Evolutionary conservation across 2,888 invertebrate species (phyloP).

Genomic region (Micropterix aruncella): DNA sequence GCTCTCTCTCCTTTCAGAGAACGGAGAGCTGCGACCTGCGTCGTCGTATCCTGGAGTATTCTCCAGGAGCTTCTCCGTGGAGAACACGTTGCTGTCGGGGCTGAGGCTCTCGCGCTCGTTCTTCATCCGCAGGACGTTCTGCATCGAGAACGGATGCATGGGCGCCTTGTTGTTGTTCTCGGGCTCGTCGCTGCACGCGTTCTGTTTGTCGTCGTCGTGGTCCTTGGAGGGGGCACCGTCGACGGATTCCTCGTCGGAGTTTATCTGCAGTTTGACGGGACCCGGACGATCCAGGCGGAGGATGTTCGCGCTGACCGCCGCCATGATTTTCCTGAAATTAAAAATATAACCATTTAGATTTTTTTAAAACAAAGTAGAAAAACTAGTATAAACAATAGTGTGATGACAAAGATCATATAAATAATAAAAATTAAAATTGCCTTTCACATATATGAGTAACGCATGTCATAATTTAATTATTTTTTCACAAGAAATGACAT

Average conservation of each 20-base stretch:
- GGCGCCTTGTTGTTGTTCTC: constrained; percentile 17
- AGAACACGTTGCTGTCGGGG: constrained; percentile 28
- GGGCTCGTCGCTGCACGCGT: constrained; percentile 14
- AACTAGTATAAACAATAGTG: too few relatives aligned
- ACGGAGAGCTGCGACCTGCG: constrained; percentile 8
- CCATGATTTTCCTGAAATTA: too few relatives aligned
- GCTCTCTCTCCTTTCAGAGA: constrained; percentile 1
- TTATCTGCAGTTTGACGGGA: constrained; percentile 30
- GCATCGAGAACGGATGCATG: constrained; percentile 31
- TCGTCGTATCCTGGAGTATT: constrained; percentile 26
- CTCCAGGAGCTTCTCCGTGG: constrained; percentile 32
- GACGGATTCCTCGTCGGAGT: constrained; percentile 32
- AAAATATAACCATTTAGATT: too few relatives aligned
- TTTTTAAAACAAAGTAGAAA: too few relatives aligned
- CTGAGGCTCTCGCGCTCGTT: constrained; percentile 32
- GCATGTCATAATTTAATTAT: too few relatives aligned
- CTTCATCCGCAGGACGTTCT: constrained; percentile 28
- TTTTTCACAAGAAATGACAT: too few relatives aligned
- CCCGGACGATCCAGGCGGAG: constrained; percentile 23
- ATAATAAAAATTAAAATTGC: too few relatives aligned
- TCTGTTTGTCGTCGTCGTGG: constrained; percentile 25
- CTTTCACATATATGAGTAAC: too few relatives aligned
- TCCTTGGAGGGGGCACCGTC: constrained; percentile 26
- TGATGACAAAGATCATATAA: too few relatives aligned
- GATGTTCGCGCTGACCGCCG: constrained; percentile 30